These are phyloP conservation scores for Vidua macroura DNA, from an alignment of 2,113 vertebrate genomes.

Conservation along the genomic window DNA sequence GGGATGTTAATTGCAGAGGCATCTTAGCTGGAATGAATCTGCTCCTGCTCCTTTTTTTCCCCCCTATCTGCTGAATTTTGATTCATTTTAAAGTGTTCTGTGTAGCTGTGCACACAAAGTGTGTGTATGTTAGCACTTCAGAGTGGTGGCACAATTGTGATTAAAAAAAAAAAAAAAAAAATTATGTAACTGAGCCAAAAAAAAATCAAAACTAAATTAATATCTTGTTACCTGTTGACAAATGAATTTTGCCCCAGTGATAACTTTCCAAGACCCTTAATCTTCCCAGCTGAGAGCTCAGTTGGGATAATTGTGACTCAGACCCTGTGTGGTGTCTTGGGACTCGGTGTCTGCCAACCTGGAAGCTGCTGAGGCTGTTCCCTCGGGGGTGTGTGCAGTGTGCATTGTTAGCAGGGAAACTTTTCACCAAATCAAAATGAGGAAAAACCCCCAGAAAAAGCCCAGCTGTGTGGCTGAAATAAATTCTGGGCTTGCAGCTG, in stretches of 20 bases:
- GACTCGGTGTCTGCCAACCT: neutral
- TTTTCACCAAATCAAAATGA: neutral
- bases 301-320: neutral
- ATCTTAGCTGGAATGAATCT: neutral
- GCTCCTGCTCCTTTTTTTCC: neutral
- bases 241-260: neutral
- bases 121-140: neutral
- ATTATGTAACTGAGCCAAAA: neutral
- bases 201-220: neutral
- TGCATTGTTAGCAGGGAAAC: neutral
- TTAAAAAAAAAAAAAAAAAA: neutral
- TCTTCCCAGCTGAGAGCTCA: neutral
- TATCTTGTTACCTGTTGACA: neutral
- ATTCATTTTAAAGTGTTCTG: neutral
- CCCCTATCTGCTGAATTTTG: neutral
- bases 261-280: neutral
- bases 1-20: neutral
- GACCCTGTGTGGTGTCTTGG: neutral
- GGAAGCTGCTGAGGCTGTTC: neutral
- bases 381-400: accelerated
- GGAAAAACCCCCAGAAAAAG: neutral
- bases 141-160: neutral
- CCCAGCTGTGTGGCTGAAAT: neutral
- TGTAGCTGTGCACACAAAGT: neutral
- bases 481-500: neutral